These are phyloP conservation scores for Tetrao urogallus DNA, from an alignment of 2,113 vertebrate species.

Conservation along the genomic window DNA sequence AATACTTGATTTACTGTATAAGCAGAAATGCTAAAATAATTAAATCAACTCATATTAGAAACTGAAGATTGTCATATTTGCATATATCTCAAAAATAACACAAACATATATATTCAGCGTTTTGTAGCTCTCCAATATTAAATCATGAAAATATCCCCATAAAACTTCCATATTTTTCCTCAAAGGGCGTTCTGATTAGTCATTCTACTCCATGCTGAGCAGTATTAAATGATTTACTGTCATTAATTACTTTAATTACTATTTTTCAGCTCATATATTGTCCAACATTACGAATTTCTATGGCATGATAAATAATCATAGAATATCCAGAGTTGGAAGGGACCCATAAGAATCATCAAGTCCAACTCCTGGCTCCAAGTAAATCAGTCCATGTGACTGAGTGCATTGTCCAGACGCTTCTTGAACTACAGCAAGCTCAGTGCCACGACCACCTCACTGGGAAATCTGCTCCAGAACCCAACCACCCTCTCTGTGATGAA, in stretches of 20 bases:
- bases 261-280: background rate
- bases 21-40: background rate
- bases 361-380: too few relatives aligned
- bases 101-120: background rate
- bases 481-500: too few relatives aligned
- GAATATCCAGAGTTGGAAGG: too few relatives aligned
- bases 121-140: background rate
- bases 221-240: background rate
- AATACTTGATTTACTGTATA: background rate
- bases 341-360: too few relatives aligned
- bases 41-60: background rate
- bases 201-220: background rate
- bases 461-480: too few relatives aligned
- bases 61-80: background rate
- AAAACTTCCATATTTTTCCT: background rate
- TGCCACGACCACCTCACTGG: too few relatives aligned
- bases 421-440: too few relatives aligned
- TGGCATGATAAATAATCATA: too few relatives aligned
- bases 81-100: background rate
- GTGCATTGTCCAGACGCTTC: too few relatives aligned
- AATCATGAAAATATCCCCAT: background rate
- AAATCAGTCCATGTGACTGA: too few relatives aligned
- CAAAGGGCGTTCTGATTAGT: background rate
- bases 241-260: background rate
- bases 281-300: background rate